Base-by-base conservation (phyloP, 1,140 invertebrate genomes). In the Phthorimaea operculella region DNA sequence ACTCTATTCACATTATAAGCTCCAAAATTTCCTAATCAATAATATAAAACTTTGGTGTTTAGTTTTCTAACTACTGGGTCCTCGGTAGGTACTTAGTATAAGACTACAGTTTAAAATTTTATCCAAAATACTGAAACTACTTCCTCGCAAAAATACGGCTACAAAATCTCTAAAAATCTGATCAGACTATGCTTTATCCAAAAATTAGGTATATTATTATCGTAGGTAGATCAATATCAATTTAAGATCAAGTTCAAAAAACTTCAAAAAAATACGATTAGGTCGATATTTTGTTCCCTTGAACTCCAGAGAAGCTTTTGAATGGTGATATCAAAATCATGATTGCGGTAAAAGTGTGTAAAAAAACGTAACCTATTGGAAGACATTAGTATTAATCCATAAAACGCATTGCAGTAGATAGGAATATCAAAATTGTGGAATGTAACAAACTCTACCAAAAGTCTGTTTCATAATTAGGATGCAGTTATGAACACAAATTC, bases 291-390 rank as follows among this genome's bases (percentile, higher is more conserved):
- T 80, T 80, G 74, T 74, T 80, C 77, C 79, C 77, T 76, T 63
- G 64, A 62, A 65, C 64, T 68, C 33, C 44, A 55, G 15, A 33
- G 50, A 57, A 48, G 21, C 34, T 14, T 15, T 21, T 16, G 45
- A 54, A 48, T 48, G 52, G 48, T 48, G 52, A 42, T 33, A 16
- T 36, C 1, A 15, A 33, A 54, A 0, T 9, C 12, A 47, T 16
- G n/a, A 47, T 16, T 4, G 8, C 5, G 44, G 15, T n/a, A 56
- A 47, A 52, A 34, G 11, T 57, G 57, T 57, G 63, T 66, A 69
- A 69, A 68, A 72, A 67, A 73, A 66, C 71, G 74, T 78, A 79
- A 78, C 68, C 81, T 84, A 84, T 79, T 84, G 81, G 81, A 84
- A 84, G 81, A 84, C 81, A 66, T 72, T 71, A 62, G 55, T 59